Evolutionary conservation across 2,888 invertebrate genomes (phyloP), one percentile per base, ranked within the genome.

Genomic region (Athalia rosae): DNA sequence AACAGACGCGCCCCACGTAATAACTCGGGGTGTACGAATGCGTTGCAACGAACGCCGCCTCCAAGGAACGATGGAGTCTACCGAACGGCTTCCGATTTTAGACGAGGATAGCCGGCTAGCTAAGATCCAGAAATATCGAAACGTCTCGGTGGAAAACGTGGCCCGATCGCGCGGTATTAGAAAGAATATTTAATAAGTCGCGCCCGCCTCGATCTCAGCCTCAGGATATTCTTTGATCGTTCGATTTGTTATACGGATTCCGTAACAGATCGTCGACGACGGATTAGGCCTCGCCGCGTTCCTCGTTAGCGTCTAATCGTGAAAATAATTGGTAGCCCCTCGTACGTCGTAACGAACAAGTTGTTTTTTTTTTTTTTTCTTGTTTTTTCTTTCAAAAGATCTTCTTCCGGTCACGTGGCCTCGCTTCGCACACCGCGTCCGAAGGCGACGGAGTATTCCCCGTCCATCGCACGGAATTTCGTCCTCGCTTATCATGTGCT

Each of bases 361-460:
- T 53, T n/a, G n/a, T n/a, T n/a, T n/a, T n/a, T n/a, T n/a, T n/a
- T n/a, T n/a, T n/a, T n/a, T n/a, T n/a, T n/a, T n/a, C n/a, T n/a
- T n/a, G n/a, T n/a, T n/a, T n/a, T n/a, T 28, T 67, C 67, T 67
- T 50, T 11, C 8, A 41, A 67, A 67, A 67, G 67, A 41, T 67
- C 50, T 53, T 50, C 9, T 67, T 67, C 67, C 67, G 50, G 41
- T 67, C 67, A 53, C 67, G 67, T 64, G 64, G 47, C 28, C 48
- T 67, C 11, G 53, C n/a, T 53, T 53, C 53, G 28, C 28, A 28
- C 28, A 28, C n/a, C n/a, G n/a, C 53, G n/a, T 53, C 53, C 53
- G 59, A 59, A 28, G 28, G 59, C 59, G 59, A 59, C 13, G 59
- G 59, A 59, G 11, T 59, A 59, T 59, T 59, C 59, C 59, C 59